Conservation (phyloP, 92 coral and sea anemone genomes). For the Porites divaricata region DNA sequence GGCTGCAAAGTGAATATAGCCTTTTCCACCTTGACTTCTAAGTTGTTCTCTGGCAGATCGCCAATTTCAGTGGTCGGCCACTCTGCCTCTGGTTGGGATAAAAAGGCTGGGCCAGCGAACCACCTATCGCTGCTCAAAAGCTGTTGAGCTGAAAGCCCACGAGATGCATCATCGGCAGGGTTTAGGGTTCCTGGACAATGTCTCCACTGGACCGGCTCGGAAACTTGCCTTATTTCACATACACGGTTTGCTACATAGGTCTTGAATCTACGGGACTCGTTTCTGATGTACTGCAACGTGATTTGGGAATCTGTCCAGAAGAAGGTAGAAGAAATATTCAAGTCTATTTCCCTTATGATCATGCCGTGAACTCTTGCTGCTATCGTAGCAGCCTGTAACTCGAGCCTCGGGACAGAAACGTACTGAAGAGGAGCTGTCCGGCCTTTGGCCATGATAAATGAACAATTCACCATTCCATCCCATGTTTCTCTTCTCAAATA, state of each 20-base stretch:
- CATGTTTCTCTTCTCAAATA: slow-evolving; percentile 51
- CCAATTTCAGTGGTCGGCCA: slow-evolving; percentile 40
- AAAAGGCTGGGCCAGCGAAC: slow-evolving; percentile 50
- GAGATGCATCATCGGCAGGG: slow-evolving; percentile 57
- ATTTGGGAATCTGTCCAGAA: slow-evolving; percentile 72
- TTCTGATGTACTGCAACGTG: slow-evolving; percentile 46
- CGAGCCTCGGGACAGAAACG: slow-evolving; percentile 58
- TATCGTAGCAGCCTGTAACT: slow-evolving; percentile 60
- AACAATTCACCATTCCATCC: slow-evolving; percentile 49
- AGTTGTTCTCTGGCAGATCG: slow-evolving; percentile 12
- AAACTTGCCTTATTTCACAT: slow-evolving; percentile 52
- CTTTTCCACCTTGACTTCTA: slow-evolving; percentile 42
- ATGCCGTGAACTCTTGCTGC: slow-evolving; percentile 44
- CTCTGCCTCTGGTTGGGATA: slow-evolving; percentile 32
- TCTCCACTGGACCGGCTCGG: slow-evolving; percentile 49
- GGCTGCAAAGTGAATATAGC: slow-evolving; percentile 14
- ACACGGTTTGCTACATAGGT: slow-evolving; percentile 67
- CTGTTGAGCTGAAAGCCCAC: slow-evolving; percentile 33
- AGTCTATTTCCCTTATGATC: slow-evolving; percentile 46
- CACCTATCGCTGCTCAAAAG: slow-evolving; percentile 24
- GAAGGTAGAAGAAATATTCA: slow-evolving; percentile 23
- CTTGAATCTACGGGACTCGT: slow-evolving; percentile 57
- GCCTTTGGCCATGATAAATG: slow-evolving; percentile 55
- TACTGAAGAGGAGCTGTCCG: slow-evolving; percentile 61
- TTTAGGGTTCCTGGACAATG: slow-evolving; percentile 47